Base-by-base conservation (phyloP, 1,140 invertebrate genomes). In the Leptinotarsa undecemlineata region DNA sequence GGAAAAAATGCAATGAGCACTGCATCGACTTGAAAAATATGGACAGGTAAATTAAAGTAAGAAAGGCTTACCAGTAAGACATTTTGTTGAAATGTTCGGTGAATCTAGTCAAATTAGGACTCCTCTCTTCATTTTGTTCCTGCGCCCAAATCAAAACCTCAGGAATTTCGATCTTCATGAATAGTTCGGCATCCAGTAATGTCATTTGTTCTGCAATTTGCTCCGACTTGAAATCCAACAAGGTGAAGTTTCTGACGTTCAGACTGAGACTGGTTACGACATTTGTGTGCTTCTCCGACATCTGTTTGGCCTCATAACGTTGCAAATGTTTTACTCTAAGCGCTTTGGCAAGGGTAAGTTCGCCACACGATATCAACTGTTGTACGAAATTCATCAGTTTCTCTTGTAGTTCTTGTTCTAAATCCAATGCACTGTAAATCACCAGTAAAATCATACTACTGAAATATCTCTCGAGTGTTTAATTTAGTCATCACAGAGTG, bases 81-180 rank as follows among this genome's bases (percentile, higher is more conserved):
- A 99, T 98, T 87, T 99, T 99, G 85, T 99, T 99, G 85, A 99
- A 99, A 87, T 99, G 98, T 85, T 99, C 96, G 0, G 98, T 99
- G 84, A 99, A 99, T 76, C 93, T 89, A 17, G 96, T 98, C 48
- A 99, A 88, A 87, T 99, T 99, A 4, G 97, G 97, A 85, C 96
- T 97, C 75, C 94, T 90, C 84, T 99, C 96, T 86, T 99, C 98
- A 79, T 95, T 96, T 85, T 99, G 98, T 85, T 99, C 96, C 81
- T 96, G 92, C 15, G 97, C 95, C 97, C 97, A 99, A 76, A 98
- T 92, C 74, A 99, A 86, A 70, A 99, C 94, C 87, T 99, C 98
- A 1, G 97, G 95, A 80, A 97, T 96, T 85, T 99, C 97, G 81
- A 99, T 98, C 84, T 96, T 96, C 85, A 95, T 93, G 85, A 99